Evolutionary conservation across 2,113 vertebrate genomes (phyloP).

Genomic region (Lichenostomus cassidix): DNA sequence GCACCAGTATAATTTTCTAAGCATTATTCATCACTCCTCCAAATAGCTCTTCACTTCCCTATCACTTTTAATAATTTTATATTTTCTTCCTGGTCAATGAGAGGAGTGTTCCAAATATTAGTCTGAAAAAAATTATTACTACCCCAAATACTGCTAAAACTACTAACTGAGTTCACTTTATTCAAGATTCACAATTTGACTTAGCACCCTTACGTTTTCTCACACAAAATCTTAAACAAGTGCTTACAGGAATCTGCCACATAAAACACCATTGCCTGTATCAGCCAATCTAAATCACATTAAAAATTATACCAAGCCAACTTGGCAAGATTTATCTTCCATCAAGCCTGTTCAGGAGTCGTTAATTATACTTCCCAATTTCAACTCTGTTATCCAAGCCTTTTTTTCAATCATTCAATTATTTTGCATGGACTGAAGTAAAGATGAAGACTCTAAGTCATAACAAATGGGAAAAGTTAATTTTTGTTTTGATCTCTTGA

Average conservation of each 20-base stretch:
- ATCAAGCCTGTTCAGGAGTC: background rate
- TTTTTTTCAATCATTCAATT: background rate
- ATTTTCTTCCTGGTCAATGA: background rate
- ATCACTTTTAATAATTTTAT: background rate
- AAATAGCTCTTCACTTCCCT: background rate
- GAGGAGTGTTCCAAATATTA: background rate
- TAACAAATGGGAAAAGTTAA: background rate
- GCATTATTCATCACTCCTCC: background rate
- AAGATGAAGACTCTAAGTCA: background rate
- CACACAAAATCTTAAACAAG: background rate
- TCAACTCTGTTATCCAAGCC: background rate
- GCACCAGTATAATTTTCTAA: background rate
- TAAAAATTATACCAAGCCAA: background rate
- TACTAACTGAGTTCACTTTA: background rate
- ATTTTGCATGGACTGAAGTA: background rate
- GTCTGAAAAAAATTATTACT: background rate
- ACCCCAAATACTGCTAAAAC: background rate
- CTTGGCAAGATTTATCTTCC: background rate
- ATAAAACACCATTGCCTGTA: background rate
- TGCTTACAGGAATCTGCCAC: background rate
- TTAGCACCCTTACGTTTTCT: background rate
- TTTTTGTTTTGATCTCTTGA: background rate
- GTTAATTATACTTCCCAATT: background rate
- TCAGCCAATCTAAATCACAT: background rate
- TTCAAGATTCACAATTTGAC: background rate